These are phyloP conservation scores for Saturnia pavonia DNA, from an alignment of 2,888 invertebrate species.

Conservation along the genomic window DNA sequence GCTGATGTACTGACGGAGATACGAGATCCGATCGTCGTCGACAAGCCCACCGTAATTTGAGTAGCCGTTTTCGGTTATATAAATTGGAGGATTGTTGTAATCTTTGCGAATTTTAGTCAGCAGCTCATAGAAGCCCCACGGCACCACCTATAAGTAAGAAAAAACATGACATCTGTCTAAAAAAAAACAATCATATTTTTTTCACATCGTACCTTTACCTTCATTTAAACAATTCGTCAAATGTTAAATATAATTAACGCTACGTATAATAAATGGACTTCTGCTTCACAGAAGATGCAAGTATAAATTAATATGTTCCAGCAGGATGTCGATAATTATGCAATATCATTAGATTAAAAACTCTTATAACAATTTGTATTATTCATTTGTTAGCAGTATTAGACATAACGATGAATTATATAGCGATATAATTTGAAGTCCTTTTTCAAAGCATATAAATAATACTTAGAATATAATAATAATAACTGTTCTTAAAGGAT, in stretches of 20 bases:
- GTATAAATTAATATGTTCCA: neutral
- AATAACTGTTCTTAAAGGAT: neutral
- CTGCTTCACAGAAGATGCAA: neutral
- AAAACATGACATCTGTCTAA: neutral
- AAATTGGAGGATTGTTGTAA: conserved; percentile 76
- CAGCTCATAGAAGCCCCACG: conserved; percentile 79
- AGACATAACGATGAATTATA: too few species aligned
- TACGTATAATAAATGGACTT: neutral
- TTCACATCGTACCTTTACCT: neutral
- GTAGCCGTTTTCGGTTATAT: conserved; percentile 80
- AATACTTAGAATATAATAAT: neutral
- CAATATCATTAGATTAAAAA: neutral
- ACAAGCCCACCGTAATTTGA: conserved; percentile 41
- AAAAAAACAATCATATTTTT: neutral
- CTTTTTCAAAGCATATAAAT: neutral
- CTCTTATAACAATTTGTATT: too few species aligned
- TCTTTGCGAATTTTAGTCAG: conserved; percentile 68
- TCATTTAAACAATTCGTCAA: neutral
- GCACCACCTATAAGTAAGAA: conserved; percentile 55
- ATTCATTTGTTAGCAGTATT: too few species aligned
- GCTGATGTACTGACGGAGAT: conserved; percentile 55
- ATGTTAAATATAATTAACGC: too few species aligned
- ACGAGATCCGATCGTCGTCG: conserved; percentile 64
- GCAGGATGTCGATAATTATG: neutral
- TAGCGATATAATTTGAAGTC: too few species aligned